These are phyloP conservation scores for Trogon melanurus DNA, from an alignment of 2,113 vertebrate genomes.

Conservation along the genomic window DNA sequence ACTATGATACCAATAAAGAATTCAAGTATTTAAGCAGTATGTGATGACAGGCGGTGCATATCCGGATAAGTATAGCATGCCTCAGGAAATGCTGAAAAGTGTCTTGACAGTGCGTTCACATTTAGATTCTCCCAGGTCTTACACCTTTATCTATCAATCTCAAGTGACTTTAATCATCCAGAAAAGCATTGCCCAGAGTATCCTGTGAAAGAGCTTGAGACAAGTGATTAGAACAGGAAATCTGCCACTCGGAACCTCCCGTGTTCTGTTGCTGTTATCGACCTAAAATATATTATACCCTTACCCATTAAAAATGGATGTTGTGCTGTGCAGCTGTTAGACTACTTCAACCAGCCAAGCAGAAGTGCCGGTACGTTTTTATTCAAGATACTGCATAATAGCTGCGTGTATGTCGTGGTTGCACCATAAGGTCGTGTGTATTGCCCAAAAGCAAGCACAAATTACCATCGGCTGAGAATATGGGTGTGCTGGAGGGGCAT, in stretches of 20 bases:
- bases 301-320: background rate
- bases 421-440: accelerated
- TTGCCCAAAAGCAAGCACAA: background rate
- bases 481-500: background rate
- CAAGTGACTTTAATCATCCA: slow-evolving; percentile 1
- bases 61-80: background rate
- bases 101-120: slow-evolving; percentile 10
- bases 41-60: background rate
- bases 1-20: slow-evolving; percentile 7
- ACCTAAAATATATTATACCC: background rate
- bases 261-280: background rate
- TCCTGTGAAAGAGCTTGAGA: background rate
- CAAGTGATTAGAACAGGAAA: background rate
- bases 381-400: background rate
- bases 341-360: background rate
- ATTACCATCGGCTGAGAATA: background rate
- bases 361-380: background rate
- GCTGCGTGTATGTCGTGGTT: background rate
- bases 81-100: background rate
- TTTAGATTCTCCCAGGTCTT: background rate
- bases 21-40: slow-evolving; percentile 39
- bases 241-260: background rate
- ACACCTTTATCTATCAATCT: slow-evolving; percentile 19
- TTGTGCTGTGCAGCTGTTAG: background rate
- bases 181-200: background rate